Conservation (phyloP, 2,888 invertebrate species). For the Uropetala carovei region DNA sequence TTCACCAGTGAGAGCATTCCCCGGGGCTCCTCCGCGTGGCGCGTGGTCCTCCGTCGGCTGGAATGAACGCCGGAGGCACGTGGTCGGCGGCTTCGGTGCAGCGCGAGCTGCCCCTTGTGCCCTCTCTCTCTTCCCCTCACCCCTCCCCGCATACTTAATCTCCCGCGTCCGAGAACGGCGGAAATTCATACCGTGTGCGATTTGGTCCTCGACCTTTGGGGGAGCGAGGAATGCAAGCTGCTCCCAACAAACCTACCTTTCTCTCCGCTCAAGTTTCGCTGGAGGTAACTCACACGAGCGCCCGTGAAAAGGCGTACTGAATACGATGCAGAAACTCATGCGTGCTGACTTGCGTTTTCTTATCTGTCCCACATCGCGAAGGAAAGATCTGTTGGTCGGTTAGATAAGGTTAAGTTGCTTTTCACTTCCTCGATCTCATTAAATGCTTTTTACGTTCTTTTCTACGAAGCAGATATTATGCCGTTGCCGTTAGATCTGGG, state of each 20-base stretch:
- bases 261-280: neutral
- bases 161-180: neutral
- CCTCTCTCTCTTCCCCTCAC: no score
- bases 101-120: no score
- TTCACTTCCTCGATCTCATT: no score
- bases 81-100: neutral
- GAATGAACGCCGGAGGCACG: neutral
- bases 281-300: neutral
- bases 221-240: neutral
- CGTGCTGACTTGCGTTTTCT: no score
- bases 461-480: no score
- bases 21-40: neutral
- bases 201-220: conserved; percentile 1
- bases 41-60: neutral
- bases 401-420: no score
- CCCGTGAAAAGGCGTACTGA: neutral
- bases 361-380: no score
- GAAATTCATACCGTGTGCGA: neutral
- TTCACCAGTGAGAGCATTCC: neutral
- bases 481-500: no score
- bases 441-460: no score
- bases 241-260: neutral
- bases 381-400: no score
- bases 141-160: no score
- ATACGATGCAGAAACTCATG: no score